phyloP scores from a whole-genome alignment of 2,113 vertebrate species.

The Coptodon bakossiorum region DNA sequence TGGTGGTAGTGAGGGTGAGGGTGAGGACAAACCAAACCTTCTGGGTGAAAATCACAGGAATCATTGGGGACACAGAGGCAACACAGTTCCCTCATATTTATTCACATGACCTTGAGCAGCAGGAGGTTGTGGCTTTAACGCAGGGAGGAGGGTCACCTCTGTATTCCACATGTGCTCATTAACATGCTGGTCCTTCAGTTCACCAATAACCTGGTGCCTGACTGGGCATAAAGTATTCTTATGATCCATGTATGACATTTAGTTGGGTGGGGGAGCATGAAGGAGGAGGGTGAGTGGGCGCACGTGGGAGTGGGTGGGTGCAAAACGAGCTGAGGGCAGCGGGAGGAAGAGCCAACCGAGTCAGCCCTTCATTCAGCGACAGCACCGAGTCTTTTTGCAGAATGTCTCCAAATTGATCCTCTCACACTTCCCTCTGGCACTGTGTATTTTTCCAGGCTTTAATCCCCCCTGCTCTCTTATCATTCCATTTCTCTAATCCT shows the following conservation, averaged over 20 bases:
- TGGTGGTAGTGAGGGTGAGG: background rate
- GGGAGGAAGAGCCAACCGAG: background rate
- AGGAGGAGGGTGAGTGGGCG: background rate
- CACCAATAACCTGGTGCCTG: constrained; percentile 26
- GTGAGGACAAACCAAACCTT: background rate
- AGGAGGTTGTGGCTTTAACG: constrained; percentile 12
- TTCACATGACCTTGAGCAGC: constrained; percentile 57
- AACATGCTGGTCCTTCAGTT: background rate
- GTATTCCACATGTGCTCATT: constrained; percentile 30
- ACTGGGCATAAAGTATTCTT: constrained; percentile 3
- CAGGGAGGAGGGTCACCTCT: background rate
- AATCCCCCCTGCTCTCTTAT: constrained; percentile 32
- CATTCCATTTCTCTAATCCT: constrained; percentile 42
- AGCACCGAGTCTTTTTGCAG: constrained; percentile 31
- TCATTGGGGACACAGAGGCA: background rate
- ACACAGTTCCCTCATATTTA: constrained; percentile 1
- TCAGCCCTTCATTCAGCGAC: constrained; percentile 15
- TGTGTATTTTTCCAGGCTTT: constrained; percentile 37
- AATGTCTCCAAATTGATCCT: constrained; percentile 45
- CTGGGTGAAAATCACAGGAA: background rate
- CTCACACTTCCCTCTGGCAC: constrained; percentile 42
- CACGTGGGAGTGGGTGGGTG: constrained; percentile 52
- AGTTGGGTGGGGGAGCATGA: background rate
- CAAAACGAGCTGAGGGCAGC: constrained; percentile 35
- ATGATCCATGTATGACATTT: constrained; percentile 39